Evolutionary conservation across 2,888 invertebrate genomes (phyloP).

Genomic region (Hecatera dysodea): DNA sequence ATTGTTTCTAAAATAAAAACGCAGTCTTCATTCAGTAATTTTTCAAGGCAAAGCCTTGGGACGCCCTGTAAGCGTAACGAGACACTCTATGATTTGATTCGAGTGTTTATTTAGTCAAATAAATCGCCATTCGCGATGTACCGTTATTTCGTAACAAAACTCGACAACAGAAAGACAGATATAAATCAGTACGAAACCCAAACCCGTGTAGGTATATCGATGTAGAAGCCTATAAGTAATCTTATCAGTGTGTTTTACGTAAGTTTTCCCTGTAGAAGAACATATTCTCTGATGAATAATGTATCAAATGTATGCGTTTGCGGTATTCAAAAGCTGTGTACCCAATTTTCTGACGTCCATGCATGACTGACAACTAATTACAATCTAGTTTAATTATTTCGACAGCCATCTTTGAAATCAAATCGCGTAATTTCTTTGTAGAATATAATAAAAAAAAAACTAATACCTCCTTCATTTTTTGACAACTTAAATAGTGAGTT

Average conservation of each 20-base stretch:
- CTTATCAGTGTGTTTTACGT: neutral
- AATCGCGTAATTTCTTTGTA: too few relatives aligned
- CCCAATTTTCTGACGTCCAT: slow-evolving; percentile 29
- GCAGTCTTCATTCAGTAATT: too few relatives aligned
- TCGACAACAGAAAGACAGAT: neutral
- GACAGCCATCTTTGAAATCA: neutral
- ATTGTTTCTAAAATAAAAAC: too few relatives aligned
- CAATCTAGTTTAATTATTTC: neutral
- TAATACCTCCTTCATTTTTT: too few relatives aligned
- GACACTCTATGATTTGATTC: too few relatives aligned
- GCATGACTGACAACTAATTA: slow-evolving; percentile 2
- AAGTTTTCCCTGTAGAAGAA: slow-evolving; percentile 26
- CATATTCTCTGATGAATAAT: slow-evolving; percentile 57
- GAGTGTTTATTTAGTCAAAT: too few relatives aligned
- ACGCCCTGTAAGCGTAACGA: too few relatives aligned
- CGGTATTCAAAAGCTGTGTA: slow-evolving; percentile 37
- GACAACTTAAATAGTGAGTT: too few relatives aligned
- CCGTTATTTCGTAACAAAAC: neutral
- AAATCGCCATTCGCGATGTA: neutral
- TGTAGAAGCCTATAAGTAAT: neutral
- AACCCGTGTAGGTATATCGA: slow-evolving; percentile 6
- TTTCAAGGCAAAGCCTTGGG: too few relatives aligned
- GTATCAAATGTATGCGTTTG: slow-evolving; percentile 45
- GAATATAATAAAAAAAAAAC: too few relatives aligned
- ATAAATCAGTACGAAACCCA: neutral